A percentile compares a stretch with the other conserved stretches of the same genome.
Conservation (phyloP, 2,113 vertebrate genomes). For the Barbus barbus region DNA sequence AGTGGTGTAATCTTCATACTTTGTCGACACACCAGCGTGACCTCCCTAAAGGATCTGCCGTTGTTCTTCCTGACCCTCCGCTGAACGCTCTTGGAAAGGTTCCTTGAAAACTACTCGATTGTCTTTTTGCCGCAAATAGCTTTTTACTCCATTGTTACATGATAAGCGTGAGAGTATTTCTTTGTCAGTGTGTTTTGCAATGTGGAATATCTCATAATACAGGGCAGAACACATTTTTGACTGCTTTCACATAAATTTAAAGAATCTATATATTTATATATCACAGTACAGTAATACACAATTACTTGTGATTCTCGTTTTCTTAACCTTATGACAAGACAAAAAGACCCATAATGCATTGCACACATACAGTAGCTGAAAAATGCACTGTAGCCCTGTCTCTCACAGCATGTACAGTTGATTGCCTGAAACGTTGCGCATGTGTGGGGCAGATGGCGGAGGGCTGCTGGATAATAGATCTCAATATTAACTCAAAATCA, state of each 20-base stretch:
- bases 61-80: conserved; percentile 43
- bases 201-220: not conserved
- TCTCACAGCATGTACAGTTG: conserved; percentile 48
- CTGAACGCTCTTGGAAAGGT: conserved; percentile 42
- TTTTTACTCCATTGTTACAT: conserved; percentile 5
- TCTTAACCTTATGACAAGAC: not conserved
- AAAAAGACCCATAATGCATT: conserved; percentile 6
- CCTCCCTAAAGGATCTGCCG: conserved; percentile 44
- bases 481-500: conserved; percentile 76
- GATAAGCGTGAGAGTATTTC: not conserved
- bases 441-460: conserved; percentile 75
- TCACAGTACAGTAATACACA: not conserved
- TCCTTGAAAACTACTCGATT: conserved; percentile 46
- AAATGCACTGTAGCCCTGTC: conserved; percentile 15
- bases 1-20: conserved; percentile 54
- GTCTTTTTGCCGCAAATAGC: conserved; percentile 47
- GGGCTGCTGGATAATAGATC: conserved; percentile 76
- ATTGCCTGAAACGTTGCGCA: conserved; percentile 60
- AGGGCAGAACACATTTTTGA: not conserved
- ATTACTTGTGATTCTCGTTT: not conserved
- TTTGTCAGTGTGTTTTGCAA: not conserved
- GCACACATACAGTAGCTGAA: conserved; percentile 6
- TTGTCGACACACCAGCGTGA: conserved; percentile 47
- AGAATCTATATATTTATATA: not conserved
- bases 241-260: not conserved